Percentiles rank a stretch among this genome's conserved stretches.
phyloP scores from a whole-genome alignment of 2,888 invertebrate genomes.

The Pristionchus entomophagus region DNA sequence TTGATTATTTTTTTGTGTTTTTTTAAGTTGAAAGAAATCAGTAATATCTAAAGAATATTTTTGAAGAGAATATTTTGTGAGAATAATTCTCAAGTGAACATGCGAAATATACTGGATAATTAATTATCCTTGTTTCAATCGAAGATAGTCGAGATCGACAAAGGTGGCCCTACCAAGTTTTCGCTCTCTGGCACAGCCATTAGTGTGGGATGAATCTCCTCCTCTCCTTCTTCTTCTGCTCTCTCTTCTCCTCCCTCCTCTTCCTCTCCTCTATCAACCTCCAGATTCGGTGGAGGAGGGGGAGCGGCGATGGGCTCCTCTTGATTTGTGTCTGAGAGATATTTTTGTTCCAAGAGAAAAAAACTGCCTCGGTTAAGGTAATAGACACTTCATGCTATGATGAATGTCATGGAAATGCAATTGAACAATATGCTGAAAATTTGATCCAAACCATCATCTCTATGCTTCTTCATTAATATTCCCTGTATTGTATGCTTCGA shows the following conservation, averaged over 20 bases:
- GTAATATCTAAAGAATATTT: too few species aligned
- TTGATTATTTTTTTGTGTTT: not conserved
- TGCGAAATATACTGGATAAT: not conserved
- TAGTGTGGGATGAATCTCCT: not conserved
- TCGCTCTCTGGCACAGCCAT: not conserved
- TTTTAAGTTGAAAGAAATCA: not conserved
- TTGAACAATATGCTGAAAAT: too few species aligned
- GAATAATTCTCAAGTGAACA: too few species aligned
- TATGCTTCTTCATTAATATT: slow-evolving; percentile 26
- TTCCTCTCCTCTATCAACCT: not conserved
- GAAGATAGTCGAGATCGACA: not conserved
- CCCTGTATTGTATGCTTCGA: not conserved
- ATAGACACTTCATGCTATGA: too few species aligned
- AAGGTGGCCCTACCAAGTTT: not conserved
- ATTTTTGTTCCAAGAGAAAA: not conserved
- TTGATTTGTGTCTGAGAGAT: slow-evolving; percentile 7
- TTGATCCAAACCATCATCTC: not conserved
- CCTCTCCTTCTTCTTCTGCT: not conserved
- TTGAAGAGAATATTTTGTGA: too few species aligned
- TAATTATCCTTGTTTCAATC: not conserved
- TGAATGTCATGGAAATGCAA: too few species aligned
- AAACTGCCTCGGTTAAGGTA: not conserved
- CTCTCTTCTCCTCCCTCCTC: not conserved
- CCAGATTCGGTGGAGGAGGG: not conserved
- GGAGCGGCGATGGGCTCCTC: slow-evolving; percentile 13